Conservation (phyloP, 2,113 vertebrate species). For the Pyrgilauda ruficollis region DNA sequence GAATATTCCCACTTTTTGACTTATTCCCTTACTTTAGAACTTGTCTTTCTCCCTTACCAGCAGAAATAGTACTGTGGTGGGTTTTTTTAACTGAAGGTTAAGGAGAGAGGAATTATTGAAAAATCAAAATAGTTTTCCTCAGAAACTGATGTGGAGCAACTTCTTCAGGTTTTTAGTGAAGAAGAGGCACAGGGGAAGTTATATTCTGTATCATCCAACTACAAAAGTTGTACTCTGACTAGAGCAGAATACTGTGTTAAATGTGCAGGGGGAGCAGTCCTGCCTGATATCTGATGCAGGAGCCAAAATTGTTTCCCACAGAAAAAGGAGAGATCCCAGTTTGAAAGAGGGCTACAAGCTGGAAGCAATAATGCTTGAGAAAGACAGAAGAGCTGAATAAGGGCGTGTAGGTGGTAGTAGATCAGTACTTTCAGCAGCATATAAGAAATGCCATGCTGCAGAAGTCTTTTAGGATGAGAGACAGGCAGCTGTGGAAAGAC, state of each 20-base stretch:
- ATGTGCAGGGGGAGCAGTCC: background rate
- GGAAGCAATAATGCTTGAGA: background rate
- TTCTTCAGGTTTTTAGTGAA: background rate
- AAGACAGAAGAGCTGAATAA: background rate
- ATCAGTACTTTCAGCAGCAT: background rate
- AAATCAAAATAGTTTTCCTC: background rate
- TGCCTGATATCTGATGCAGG: constrained; percentile 32
- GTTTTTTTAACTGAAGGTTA: background rate
- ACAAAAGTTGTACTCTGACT: background rate
- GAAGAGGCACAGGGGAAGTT: background rate
- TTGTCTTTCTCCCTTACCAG: background rate
- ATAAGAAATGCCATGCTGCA: background rate
- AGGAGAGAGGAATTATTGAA: background rate
- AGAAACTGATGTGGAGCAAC: background rate
- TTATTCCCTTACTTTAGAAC: background rate
- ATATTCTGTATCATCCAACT: background rate
- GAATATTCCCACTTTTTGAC: background rate
- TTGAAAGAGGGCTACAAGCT: background rate
- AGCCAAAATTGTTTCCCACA: constrained; percentile 36
- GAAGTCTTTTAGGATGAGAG: background rate
- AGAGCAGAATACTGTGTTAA: constrained; percentile 37
- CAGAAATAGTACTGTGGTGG: background rate
- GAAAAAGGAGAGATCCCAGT: background rate
- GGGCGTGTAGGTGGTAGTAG: background rate
- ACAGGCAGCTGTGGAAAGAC: background rate